These are phyloP conservation scores for Thecocarcelia acutangulata DNA, from an alignment of 2,888 invertebrate genomes.

Conservation along the genomic window DNA sequence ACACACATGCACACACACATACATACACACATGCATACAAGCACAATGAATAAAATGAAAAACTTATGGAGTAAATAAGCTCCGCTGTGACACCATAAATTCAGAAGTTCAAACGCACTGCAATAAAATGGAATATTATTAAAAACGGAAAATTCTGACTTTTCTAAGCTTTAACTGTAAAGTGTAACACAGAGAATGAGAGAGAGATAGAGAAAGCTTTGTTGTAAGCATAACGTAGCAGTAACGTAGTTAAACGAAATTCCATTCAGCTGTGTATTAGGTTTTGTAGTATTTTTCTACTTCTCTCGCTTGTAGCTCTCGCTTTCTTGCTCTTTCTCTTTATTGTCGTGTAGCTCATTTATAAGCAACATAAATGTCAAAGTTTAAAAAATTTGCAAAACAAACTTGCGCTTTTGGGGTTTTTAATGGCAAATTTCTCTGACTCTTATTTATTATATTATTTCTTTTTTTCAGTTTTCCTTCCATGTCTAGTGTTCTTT, in stretches of 20 bases:
- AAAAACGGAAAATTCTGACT: neutral
- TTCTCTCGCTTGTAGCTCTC: neutral
- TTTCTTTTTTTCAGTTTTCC: slow-evolving; percentile 2
- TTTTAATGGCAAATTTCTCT: neutral
- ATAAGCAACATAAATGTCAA: slow-evolving; percentile 40
- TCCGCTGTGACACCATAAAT: slow-evolving; percentile 48
- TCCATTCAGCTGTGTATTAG: slow-evolving; percentile 67
- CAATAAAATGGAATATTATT: slow-evolving; percentile 16
- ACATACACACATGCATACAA: neutral
- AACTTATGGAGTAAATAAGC: slow-evolving; percentile 44
- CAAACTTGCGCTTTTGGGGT: slow-evolving; percentile 8
- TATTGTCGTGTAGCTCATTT: neutral
- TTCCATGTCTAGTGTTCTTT: neutral
- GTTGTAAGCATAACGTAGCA: neutral
- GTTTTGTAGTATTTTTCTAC: neutral
- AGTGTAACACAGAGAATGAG: neutral
- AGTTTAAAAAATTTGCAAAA: slow-evolving; percentile 29
- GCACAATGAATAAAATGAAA: slow-evolving; percentile 6
- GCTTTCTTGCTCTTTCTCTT: neutral
- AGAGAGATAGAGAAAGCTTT: neutral
- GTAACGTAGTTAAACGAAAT: neutral
- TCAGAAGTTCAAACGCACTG: slow-evolving; percentile 21
- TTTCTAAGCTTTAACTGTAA: no score
- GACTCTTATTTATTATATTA: neutral
- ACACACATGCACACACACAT: neutral